A percentile compares a stretch with the other conserved stretches of the same genome.
phyloP scores from a whole-genome alignment of 2,888 invertebrate genomes.

The Phrixothrix hirtus region DNA sequence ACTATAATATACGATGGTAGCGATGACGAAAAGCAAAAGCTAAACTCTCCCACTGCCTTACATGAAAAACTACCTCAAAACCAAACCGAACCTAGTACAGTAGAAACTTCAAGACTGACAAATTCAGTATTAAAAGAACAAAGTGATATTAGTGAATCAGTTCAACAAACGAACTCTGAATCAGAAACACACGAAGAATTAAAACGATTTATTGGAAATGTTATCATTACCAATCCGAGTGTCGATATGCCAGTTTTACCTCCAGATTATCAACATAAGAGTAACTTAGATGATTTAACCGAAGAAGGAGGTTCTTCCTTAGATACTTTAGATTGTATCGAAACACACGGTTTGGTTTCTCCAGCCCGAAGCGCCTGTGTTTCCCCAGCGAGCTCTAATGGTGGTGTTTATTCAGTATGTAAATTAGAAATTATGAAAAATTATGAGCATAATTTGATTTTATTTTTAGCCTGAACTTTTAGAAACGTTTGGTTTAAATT shows the following conservation, averaged over 20 bases:
- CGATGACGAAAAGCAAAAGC: conserved; percentile 44
- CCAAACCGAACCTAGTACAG: background rate
- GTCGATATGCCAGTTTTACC: conserved; percentile 63
- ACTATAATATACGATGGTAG: conserved; percentile 52
- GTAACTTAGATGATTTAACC: conserved; percentile 61
- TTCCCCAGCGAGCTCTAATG: conserved; percentile 89
- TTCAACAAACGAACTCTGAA: too few species aligned
- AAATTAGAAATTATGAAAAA: too few species aligned
- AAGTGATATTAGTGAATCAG: conserved; percentile 25
- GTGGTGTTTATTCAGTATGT: conserved; percentile 84
- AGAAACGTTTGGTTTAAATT: conserved; percentile 82
- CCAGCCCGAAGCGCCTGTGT: conserved; percentile 64
- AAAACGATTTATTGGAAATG: conserved; percentile 60
- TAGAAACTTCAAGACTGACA: conserved; percentile 4
- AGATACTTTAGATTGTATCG: conserved; percentile 57
- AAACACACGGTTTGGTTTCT: conserved; percentile 53
- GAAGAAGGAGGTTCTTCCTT: conserved; percentile 60
- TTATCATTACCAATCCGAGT: conserved; percentile 73
- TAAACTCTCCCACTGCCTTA: conserved; percentile 43
- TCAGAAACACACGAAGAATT: conserved; percentile 41
- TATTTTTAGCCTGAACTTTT: conserved; percentile 73
- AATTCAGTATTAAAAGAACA: conserved; percentile 11
- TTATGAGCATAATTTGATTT: too few species aligned
- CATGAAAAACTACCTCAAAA: background rate
- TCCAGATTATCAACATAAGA: conserved; percentile 56